Evolutionary conservation across 2,888 invertebrate genomes (phyloP).

Genomic region (Ichneumoninae sp.): DNA sequence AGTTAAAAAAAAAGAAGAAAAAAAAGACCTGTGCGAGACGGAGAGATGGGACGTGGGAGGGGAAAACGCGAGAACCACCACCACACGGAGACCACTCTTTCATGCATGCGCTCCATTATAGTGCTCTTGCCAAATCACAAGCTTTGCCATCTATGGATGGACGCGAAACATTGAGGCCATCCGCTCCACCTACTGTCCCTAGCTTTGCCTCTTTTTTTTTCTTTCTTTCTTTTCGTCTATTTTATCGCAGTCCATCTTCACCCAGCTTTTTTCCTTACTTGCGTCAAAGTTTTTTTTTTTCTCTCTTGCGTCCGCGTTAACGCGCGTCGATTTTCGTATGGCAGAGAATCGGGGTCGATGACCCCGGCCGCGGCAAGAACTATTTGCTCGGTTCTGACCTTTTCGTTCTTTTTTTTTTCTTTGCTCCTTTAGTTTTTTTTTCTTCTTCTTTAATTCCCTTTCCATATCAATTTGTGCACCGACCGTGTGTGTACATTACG

Average conservation of each 20-base stretch:
- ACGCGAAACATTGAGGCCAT: slow-evolving; percentile 75
- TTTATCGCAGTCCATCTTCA: slow-evolving; percentile 14
- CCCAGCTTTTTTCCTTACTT: background rate
- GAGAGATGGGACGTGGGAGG: background rate
- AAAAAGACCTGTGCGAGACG: background rate
- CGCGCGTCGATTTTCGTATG: background rate
- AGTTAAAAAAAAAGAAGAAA: slow-evolving; percentile 23
- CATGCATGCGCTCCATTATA: slow-evolving; percentile 67
- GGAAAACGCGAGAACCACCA: slow-evolving; percentile 1
- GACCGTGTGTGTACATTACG: slow-evolving; percentile 5
- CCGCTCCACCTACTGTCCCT: slow-evolving; percentile 69
- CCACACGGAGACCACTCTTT: slow-evolving; percentile 52
- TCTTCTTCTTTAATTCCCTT: slow-evolving; percentile 4
- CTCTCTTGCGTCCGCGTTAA: background rate
- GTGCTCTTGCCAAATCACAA: slow-evolving; percentile 73
- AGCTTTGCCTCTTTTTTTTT: slow-evolving; percentile 48
- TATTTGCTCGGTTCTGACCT: background rate
- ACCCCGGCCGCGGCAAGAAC: slow-evolving; percentile 9
- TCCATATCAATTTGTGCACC: slow-evolving; percentile 41
- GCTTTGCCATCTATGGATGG: slow-evolving; percentile 66
- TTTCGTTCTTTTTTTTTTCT: background rate
- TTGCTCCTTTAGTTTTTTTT: background rate
- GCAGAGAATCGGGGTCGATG: slow-evolving; percentile 22
- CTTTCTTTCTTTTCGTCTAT: background rate
- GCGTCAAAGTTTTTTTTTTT: slow-evolving; percentile 1